A percentile compares a stretch with the other conserved stretches of the same genome.
phyloP scores from a whole-genome alignment of 2,888 invertebrate genomes.

The Synanthedon vespiformis region DNA sequence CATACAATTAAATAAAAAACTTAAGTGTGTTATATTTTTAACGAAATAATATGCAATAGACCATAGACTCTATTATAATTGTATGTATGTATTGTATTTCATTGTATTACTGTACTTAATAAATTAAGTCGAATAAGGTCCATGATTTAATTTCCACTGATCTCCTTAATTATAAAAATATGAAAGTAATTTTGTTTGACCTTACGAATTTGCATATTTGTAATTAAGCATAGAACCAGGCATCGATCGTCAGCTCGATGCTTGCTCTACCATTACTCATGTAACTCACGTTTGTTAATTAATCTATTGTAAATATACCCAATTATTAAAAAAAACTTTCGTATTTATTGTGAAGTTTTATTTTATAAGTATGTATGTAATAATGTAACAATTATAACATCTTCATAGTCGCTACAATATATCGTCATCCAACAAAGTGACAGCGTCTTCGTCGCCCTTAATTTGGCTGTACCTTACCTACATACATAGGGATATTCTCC shows the following conservation, averaged over 20 bases:
- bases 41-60: slow-evolving; percentile 19
- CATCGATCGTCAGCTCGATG: slow-evolving; percentile 19
- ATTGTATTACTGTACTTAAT: slow-evolving; percentile 5
- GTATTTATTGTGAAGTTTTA: slow-evolving; percentile 25
- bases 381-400: no score
- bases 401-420: no score
- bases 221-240: slow-evolving; percentile 6
- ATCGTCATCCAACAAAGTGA: no score
- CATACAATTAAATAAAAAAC: slow-evolving; percentile 16
- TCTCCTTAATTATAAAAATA: slow-evolving; percentile 20
- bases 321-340: slow-evolving; percentile 67
- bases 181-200: slow-evolving; percentile 10
- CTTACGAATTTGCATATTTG: no score
- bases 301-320: slow-evolving; percentile 69
- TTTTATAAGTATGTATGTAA: neutral
- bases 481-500: no score
- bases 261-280: slow-evolving; percentile 53
- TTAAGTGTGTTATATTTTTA: slow-evolving; percentile 62
- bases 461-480: no score
- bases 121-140: slow-evolving; percentile 14
- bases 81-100: slow-evolving; percentile 1
- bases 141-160: slow-evolving; percentile 20
- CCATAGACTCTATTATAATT: slow-evolving; percentile 10
- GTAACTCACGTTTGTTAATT: slow-evolving; percentile 68
- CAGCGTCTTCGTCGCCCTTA: no score